A percentile compares a stretch with the other conserved stretches of the same genome.
phyloP scores from a whole-genome alignment of 2,113 vertebrate species.

The Anser cygnoides region DNA sequence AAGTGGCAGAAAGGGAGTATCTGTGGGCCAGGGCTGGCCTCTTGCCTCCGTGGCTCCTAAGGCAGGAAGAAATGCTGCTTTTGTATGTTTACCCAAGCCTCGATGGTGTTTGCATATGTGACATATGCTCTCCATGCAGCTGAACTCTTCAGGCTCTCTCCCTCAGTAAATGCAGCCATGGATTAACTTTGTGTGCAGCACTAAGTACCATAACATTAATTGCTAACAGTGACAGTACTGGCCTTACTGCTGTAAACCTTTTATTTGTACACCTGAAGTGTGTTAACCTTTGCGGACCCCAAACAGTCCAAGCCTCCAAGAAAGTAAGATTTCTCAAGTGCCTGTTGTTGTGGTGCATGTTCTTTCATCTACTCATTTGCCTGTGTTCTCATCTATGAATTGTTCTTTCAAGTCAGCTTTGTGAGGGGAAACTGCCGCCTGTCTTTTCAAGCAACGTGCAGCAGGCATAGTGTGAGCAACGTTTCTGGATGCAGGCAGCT shows the following conservation, averaged over 20 bases:
- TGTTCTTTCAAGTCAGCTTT: not conserved
- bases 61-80: not conserved
- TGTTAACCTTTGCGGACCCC: not conserved
- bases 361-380: not conserved
- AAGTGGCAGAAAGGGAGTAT: not conserved
- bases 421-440: not conserved
- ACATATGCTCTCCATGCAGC: not conserved
- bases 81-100: not conserved
- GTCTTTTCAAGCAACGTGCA: not conserved
- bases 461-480: not conserved
- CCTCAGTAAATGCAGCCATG: not conserved
- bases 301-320: not conserved
- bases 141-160: not conserved
- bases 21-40: not conserved
- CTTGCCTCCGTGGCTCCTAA: fast-evolving
- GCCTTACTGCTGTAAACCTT: not conserved
- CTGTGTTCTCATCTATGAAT: not conserved
- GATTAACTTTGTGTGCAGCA: not conserved
- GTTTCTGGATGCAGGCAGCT: not conserved
- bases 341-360: not conserved
- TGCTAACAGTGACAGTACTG: not conserved
- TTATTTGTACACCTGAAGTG: not conserved
- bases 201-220: not conserved
- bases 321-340: not conserved
- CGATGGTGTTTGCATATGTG: fast-evolving